phyloP scores from a whole-genome alignment of 2,113 vertebrate species.

The Naja naja region DNA sequence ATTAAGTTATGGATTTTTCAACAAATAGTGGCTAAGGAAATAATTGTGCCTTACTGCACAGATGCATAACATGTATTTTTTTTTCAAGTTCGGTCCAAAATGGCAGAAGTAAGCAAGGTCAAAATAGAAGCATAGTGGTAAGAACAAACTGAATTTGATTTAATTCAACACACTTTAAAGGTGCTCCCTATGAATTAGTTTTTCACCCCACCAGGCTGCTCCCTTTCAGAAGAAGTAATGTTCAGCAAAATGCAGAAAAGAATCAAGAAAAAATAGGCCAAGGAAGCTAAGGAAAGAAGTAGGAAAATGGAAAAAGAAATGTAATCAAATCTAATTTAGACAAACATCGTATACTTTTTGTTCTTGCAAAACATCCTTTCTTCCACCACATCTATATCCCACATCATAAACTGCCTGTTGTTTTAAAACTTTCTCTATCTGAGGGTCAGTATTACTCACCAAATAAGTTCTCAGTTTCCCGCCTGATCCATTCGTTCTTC shows the following conservation, averaged over 20 bases:
- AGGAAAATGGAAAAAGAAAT: not conserved
- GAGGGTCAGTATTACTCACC: not conserved
- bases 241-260: not conserved
- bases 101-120: not conserved
- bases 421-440: not conserved
- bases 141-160: not conserved
- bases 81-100: not conserved
- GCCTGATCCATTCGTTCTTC: not conserved
- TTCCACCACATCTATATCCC: not conserved
- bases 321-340: not conserved
- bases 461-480: not conserved
- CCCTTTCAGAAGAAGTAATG: not conserved
- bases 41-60: not conserved
- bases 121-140: not conserved
- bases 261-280: not conserved
- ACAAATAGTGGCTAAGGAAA: not conserved
- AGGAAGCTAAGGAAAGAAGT: not conserved
- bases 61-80: not conserved
- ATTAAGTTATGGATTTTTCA: not conserved
- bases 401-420: not conserved
- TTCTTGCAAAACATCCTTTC: not conserved
- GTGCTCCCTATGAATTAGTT: not conserved
- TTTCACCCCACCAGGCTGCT: not conserved
- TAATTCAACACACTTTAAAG: not conserved
- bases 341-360: not conserved